A percentile compares a stretch with the other conserved stretches of the same genome.
phyloP scores from a whole-genome alignment of 1,140 invertebrate species.

The Pseudomyrmex sp. region DNA sequence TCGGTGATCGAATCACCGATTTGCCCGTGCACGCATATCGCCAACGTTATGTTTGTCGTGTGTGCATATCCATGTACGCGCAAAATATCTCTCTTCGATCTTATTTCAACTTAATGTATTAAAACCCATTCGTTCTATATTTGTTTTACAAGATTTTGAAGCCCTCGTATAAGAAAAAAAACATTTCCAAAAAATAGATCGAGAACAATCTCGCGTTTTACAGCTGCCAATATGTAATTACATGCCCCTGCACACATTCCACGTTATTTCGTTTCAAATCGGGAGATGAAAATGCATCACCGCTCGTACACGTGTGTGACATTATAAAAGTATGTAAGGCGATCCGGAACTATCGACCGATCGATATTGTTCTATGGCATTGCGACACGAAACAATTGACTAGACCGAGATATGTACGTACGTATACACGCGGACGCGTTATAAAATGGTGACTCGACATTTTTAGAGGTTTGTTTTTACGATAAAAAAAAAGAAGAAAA shows the following conservation, averaged over 20 bases:
- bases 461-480: background rate
- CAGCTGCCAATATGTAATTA: background rate
- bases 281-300: background rate
- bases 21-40: constrained; percentile 1
- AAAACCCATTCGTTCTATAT: too few relatives aligned
- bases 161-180: too few relatives aligned
- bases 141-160: too few relatives aligned
- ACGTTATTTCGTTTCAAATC: background rate
- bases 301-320: background rate
- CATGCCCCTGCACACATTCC: background rate
- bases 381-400: constrained; percentile 19
- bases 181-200: too few relatives aligned
- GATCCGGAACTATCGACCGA: constrained; percentile 19
- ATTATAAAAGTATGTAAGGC: constrained; percentile 24
- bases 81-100: too few relatives aligned
- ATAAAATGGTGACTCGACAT: background rate
- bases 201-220: too few relatives aligned
- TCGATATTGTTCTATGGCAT: constrained; percentile 37
- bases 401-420: constrained; percentile 20
- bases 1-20: constrained; percentile 41
- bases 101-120: too few relatives aligned
- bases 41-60: background rate
- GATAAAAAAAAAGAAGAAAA: background rate
- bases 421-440: constrained; percentile 8
- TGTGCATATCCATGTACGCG: background rate